A percentile compares a stretch with the other conserved stretches of the same genome.
These are phyloP conservation scores for Balaeniceps rex DNA, from an alignment of 2,113 vertebrate species.

Conservation along the genomic window DNA sequence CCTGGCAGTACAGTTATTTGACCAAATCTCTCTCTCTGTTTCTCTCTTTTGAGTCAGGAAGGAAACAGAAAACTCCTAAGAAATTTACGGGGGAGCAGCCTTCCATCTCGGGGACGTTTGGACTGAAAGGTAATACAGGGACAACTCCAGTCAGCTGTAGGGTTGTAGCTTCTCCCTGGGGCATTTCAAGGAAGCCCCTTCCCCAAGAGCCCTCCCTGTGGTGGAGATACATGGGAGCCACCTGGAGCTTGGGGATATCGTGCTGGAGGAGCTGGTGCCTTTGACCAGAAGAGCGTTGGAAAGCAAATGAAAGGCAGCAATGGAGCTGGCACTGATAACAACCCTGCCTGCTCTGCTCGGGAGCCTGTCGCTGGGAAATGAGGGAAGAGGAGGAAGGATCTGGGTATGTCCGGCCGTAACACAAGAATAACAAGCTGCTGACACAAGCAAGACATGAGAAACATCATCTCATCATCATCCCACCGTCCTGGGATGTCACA, in stretches of 20 bases:
- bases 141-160: background rate
- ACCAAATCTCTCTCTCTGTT: conserved; percentile 72
- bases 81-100: conserved; percentile 99
- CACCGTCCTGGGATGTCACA: background rate
- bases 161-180: background rate
- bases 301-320: background rate
- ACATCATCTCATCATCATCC: background rate
- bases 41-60: conserved; percentile 89
- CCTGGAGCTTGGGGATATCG: background rate
- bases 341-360: background rate
- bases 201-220: background rate
- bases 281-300: background rate
- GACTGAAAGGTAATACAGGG: conserved; percentile 86
- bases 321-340: background rate
- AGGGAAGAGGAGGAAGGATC: background rate
- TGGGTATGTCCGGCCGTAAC: background rate
- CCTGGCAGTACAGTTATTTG: conserved; percentile 65
- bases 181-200: background rate
- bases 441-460: background rate
- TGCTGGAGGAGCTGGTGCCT: background rate
- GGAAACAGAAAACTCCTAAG: conserved; percentile 99
- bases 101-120: conserved; percentile 95
- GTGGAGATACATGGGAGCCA: background rate
- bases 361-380: background rate
- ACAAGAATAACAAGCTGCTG: background rate